Conservation (phyloP, 2,113 vertebrate species). For the Puma concolor region DNA sequence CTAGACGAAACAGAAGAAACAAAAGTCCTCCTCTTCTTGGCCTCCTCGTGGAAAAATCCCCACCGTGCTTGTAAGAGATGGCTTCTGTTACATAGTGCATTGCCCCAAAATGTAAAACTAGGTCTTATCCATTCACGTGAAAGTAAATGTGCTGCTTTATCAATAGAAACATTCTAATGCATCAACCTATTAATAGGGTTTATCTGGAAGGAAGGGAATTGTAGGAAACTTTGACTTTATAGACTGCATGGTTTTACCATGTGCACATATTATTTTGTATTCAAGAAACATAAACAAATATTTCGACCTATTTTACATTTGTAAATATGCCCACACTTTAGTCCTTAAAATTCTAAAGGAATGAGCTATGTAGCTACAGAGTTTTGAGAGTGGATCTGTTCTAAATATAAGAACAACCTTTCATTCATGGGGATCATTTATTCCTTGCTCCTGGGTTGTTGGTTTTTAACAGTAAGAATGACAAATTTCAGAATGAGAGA, state of each 20-base stretch:
- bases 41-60: not conserved
- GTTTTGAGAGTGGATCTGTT: not conserved
- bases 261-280: conserved; percentile 25
- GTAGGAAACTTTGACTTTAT: not conserved
- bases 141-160: not conserved
- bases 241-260: not conserved
- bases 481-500: conserved; percentile 8
- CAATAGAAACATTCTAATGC: conserved; percentile 13
- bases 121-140: not conserved
- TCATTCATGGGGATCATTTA: not conserved
- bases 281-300: not conserved
- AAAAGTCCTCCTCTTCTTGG: not conserved
- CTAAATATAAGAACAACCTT: not conserved
- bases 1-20: not conserved
- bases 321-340: not conserved
- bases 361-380: not conserved
- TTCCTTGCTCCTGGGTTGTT: not conserved
- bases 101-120: not conserved
- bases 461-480: not conserved
- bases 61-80: not conserved
- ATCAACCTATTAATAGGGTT: not conserved
- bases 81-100: not conserved
- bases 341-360: not conserved
- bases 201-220: not conserved
- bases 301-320: not conserved